phyloP scores from a whole-genome alignment of 2,113 vertebrate species.

The Gallinago jamesoni region DNA sequence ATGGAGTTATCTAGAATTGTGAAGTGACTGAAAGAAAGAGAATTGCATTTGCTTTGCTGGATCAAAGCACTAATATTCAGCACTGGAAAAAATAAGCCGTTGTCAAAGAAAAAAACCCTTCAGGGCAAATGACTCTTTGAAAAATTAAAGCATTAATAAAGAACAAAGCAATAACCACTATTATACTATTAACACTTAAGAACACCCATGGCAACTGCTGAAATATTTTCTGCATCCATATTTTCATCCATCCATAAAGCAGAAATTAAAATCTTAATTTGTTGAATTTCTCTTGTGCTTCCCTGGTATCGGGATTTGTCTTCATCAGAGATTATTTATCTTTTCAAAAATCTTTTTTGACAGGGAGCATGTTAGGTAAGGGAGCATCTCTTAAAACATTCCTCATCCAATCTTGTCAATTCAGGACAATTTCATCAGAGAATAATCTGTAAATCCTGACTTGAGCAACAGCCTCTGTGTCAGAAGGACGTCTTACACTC shows the following conservation, averaged over 20 bases:
- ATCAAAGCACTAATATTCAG: neutral
- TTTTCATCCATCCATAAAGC: neutral
- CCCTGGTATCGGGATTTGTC: neutral
- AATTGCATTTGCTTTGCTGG: neutral
- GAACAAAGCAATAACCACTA: neutral
- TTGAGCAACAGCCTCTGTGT: neutral
- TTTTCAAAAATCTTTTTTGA: neutral
- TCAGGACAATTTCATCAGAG: neutral
- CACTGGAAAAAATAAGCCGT: neutral
- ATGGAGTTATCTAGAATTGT: neutral
- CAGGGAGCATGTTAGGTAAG: neutral
- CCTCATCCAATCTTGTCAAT: neutral
- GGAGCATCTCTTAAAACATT: neutral
- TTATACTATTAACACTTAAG: neutral
- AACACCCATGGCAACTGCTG: neutral
- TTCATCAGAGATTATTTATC: neutral
- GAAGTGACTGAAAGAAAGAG: neutral
- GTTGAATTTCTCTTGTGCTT: neutral
- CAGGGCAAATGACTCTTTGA: neutral
- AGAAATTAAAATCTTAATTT: neutral
- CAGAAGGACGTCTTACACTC: neutral
- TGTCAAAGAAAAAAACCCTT: neutral
- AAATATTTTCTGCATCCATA: neutral
- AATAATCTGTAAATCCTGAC: neutral
- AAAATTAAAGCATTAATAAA: neutral